Evolutionary conservation across 1,140 invertebrate genomes (phyloP), one percentile per base, ranked within the genome.

Genomic region (Drosophila elegans): DNA sequence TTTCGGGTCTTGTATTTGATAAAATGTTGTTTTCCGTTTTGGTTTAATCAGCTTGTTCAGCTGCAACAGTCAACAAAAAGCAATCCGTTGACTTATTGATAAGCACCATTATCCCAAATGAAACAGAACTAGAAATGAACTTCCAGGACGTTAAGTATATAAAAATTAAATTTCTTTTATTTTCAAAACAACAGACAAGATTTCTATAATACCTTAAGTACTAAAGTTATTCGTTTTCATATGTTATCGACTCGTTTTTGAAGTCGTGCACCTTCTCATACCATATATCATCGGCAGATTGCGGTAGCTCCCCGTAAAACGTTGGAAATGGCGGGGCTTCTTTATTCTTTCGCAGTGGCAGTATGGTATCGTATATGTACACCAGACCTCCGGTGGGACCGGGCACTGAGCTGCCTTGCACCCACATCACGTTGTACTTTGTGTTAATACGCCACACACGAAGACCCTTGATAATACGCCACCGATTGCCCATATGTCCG

Each of bases 401-500:
- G 41, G 98, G 96, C 68, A 98, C 94, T 34, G 93, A 94, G 7
- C 94, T 94, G n/a, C 97, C 98, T 74, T 94, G 92, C 9, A 98
- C 95, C 94, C 96, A 99, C 21, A 99, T 93, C 0, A 99, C 95
- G 94, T 99, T 99, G 90, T 98, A 96, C 91, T 98, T 97, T 11
- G 96, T 97, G 92, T 99, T 98, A 41, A 99, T 97, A 72, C 98
- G 94, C 92, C 96, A 94, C 78, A 99, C 96, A 95, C 95, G 95
- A 5, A 97, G 91, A 21, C 97, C 98, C 84, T 94, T 94, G 11
- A 95, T 80, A 38, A 94, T 94, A 74, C 96, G 94, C 94, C 95
- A 97, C 69, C 93, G 94, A 86, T 97, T 96, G 32, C 99, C 99
- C 98, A 99, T 99, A 84, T 98, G 97, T 38, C 99, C 99, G 44